These are phyloP conservation scores for Egretta garzetta DNA, from an alignment of 2,113 vertebrate species.

Conservation along the genomic window DNA sequence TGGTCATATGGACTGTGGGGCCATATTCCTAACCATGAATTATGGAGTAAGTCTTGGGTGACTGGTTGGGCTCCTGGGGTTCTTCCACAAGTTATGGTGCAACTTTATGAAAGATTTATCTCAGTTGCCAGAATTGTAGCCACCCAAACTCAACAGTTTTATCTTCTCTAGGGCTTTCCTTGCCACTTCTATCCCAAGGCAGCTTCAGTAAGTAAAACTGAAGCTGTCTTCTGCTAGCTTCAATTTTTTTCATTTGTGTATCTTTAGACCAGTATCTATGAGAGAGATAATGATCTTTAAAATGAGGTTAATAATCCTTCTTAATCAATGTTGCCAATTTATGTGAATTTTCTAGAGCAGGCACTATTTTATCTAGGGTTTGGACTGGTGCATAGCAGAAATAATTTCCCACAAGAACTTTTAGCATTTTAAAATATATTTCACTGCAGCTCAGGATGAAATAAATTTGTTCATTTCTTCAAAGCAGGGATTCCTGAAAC, in stretches of 20 bases:
- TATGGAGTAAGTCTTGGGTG: neutral
- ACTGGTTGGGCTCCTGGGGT: neutral
- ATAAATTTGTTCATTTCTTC: neutral
- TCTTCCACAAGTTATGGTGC: neutral
- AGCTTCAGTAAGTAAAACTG: neutral
- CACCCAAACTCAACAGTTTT: neutral
- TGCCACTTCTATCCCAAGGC: neutral
- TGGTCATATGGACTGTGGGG: neutral
- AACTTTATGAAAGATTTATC: neutral
- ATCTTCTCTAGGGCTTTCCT: neutral
- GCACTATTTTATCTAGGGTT: neutral
- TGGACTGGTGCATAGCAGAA: neutral
- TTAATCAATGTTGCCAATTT: neutral
- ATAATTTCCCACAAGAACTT: neutral
- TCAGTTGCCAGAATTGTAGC: neutral
- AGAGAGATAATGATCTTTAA: neutral
- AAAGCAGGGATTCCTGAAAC: neutral
- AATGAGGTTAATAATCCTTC: neutral
- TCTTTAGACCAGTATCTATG: neutral
- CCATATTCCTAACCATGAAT: neutral
- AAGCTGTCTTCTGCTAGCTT: neutral
- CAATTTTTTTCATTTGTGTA: neutral
- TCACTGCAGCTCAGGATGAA: neutral
- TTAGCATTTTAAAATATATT: neutral
- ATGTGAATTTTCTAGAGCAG: neutral